Percentiles rank a stretch among this genome's conserved stretches.
These are phyloP conservation scores for Calonectris borealis DNA, from an alignment of 2,113 vertebrate genomes.

Conservation along the genomic window DNA sequence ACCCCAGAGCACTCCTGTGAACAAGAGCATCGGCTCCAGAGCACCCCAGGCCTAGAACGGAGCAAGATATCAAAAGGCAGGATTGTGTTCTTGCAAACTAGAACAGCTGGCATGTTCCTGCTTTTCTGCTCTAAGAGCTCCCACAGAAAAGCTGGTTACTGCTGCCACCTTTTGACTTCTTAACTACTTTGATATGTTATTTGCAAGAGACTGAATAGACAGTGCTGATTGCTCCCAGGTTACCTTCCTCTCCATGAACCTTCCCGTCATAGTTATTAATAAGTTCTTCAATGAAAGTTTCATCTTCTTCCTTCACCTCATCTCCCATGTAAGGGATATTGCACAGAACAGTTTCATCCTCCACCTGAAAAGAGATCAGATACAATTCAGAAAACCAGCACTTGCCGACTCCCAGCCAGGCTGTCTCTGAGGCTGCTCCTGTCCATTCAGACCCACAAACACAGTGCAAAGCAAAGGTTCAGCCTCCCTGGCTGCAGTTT, in stretches of 20 bases:
- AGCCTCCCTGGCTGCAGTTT: not conserved
- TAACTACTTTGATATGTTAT: not conserved
- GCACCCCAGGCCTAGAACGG: not conserved
- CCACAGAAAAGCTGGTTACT: not conserved
- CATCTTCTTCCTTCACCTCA: conserved; percentile 95
- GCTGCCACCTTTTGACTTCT: conserved; percentile 42
- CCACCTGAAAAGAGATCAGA: conserved; percentile 80
- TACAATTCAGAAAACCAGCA: not conserved
- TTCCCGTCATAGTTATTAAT: conserved; percentile 98
- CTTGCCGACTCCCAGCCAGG: not conserved
- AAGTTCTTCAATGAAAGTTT: conserved; percentile 96
- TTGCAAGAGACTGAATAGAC: not conserved
- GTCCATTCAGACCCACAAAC: rapidly evolving
- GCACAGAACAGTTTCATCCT: conserved; percentile 96
- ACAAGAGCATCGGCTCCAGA: not conserved
- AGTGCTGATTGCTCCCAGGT: not conserved
- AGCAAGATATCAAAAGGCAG: not conserved
- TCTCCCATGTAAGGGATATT: conserved; percentile 99
- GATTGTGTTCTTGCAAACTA: not conserved
- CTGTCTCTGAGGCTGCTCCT: not conserved
- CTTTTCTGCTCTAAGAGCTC: not conserved
- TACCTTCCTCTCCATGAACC: conserved; percentile 97
- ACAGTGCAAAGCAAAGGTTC: not conserved
- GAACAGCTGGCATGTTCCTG: not conserved
- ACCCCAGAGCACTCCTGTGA: not conserved